phyloP scores from a whole-genome alignment of 2,113 vertebrate species.

The Dolichallabes microphthalmus region DNA sequence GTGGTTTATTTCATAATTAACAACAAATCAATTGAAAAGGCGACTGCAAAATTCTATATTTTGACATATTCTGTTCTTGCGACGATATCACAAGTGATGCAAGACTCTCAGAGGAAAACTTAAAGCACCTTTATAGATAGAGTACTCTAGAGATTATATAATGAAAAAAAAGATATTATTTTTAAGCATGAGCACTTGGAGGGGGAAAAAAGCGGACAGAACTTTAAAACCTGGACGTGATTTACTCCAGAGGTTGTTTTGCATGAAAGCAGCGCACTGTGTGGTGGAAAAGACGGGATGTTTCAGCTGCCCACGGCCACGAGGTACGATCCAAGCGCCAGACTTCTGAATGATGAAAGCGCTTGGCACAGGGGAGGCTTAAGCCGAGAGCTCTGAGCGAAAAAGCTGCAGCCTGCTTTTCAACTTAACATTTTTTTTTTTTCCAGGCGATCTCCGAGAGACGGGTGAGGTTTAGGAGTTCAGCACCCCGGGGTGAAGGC shows the following conservation, averaged over 20 bases:
- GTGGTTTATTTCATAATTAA: background rate
- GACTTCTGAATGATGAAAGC: slow-evolving; percentile 77
- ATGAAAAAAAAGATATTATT: slow-evolving; percentile 64
- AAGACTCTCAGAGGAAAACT: slow-evolving; percentile 56
- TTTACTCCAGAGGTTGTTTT: slow-evolving; percentile 72
- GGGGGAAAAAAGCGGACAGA: slow-evolving; percentile 25
- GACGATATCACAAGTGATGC: slow-evolving; percentile 57
- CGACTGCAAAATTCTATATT: background rate
- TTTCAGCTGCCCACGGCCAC: slow-evolving; percentile 73
- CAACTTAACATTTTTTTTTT: slow-evolving; percentile 67
- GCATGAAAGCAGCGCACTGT: slow-evolving; percentile 68
- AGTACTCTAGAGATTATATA: slow-evolving; percentile 70
- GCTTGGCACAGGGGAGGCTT: slow-evolving; percentile 73
- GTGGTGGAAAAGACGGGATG: slow-evolving; percentile 65
- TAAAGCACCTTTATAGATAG: background rate
- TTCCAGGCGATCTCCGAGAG: slow-evolving; percentile 63
- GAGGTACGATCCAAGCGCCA: slow-evolving; percentile 72
- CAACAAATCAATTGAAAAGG: background rate
- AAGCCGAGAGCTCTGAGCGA: slow-evolving; percentile 72
- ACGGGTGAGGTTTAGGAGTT: slow-evolving; percentile 56
- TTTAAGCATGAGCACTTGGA: slow-evolving; percentile 56
- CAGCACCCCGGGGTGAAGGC: slow-evolving; percentile 68
- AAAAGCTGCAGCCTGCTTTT: slow-evolving; percentile 74
- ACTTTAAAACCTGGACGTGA: slow-evolving; percentile 62
- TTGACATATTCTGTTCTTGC: slow-evolving; percentile 1